Conservation (phyloP, 2,797 vertebrate species). For the Margarornis squamiger region DNA sequence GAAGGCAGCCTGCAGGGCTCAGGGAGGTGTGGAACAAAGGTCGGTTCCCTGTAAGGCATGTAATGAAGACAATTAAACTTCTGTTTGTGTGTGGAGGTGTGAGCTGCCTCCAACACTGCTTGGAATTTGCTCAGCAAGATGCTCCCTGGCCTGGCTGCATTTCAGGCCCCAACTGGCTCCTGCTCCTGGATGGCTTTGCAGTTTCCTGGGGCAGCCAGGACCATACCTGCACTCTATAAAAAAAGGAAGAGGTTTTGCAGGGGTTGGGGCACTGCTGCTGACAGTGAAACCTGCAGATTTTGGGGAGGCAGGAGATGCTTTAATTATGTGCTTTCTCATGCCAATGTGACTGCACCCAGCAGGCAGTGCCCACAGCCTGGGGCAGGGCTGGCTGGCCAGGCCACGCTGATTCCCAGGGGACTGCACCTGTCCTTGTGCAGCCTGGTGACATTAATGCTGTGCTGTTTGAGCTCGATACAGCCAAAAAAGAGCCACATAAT, state of each 20-base stretch:
- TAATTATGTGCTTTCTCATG: not conserved
- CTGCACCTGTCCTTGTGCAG: not conserved
- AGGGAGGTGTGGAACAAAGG: constrained; percentile 47
- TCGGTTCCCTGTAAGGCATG: not conserved
- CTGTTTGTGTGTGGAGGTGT: not conserved
- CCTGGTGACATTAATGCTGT: accelerated
- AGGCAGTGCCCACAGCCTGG: not conserved
- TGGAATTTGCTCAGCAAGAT: not conserved
- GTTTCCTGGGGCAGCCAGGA: not conserved
- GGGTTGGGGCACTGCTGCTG: not conserved
- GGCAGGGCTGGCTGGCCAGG: not conserved
- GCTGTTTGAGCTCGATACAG: not conserved
- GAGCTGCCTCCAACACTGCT: not conserved
- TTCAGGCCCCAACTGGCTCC: not conserved
- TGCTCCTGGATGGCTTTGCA: not conserved
- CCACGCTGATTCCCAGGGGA: not conserved
- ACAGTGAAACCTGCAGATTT: not conserved
- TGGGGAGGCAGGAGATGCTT: not conserved
- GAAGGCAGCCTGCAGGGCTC: constrained; percentile 42
- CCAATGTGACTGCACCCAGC: not conserved
- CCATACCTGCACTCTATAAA: not conserved
- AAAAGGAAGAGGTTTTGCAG: not conserved
- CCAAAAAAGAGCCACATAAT: not conserved
- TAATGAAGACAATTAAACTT: constrained; percentile 54
- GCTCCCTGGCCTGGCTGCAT: not conserved